Conservation (phyloP, 1,140 invertebrate species). For the Neuroterus valhalla region DNA sequence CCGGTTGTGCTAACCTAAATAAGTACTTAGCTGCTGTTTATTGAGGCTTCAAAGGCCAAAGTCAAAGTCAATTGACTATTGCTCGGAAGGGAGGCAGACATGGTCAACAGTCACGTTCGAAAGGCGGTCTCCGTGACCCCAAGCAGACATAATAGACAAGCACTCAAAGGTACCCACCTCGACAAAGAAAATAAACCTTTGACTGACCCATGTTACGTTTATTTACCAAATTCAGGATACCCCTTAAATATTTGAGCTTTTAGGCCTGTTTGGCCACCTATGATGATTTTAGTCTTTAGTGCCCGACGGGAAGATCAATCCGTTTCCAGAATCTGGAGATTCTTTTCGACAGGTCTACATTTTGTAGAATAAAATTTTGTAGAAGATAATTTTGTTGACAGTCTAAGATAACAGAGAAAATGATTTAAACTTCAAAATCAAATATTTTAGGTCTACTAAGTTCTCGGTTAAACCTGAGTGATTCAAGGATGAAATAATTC, state of each 20-base stretch:
- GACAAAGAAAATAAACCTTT: conserved; percentile 51
- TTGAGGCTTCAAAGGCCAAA: conserved; percentile 41
- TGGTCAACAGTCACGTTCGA: conserved; percentile 46
- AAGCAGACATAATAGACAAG: conserved; percentile 32
- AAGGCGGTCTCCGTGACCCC: conserved; percentile 32
- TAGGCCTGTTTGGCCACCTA: conserved; percentile 57
- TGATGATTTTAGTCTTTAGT: background rate
- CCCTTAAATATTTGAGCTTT: conserved; percentile 71
- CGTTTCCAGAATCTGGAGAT: too few relatives aligned
- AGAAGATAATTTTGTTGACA: too few relatives aligned
- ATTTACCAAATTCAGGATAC: conserved; percentile 62
- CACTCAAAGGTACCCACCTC: conserved; percentile 42
- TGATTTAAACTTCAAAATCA: too few relatives aligned
- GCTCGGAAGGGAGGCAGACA: conserved; percentile 2
- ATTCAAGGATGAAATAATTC: too few relatives aligned
- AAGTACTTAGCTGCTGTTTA: conserved; percentile 54
- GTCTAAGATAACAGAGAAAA: too few relatives aligned
- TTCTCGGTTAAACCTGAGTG: too few relatives aligned
- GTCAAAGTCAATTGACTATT: conserved; percentile 42
- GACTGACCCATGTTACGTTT: conserved; percentile 52
- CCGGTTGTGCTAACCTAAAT: conserved; percentile 47
- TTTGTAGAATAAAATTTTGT: too few relatives aligned
- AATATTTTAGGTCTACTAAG: too few relatives aligned
- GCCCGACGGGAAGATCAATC: too few relatives aligned
- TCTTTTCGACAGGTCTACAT: too few relatives aligned